Evolutionary conservation across 2,888 invertebrate species (phyloP).

Genomic region (Emmelina monodactyla): DNA sequence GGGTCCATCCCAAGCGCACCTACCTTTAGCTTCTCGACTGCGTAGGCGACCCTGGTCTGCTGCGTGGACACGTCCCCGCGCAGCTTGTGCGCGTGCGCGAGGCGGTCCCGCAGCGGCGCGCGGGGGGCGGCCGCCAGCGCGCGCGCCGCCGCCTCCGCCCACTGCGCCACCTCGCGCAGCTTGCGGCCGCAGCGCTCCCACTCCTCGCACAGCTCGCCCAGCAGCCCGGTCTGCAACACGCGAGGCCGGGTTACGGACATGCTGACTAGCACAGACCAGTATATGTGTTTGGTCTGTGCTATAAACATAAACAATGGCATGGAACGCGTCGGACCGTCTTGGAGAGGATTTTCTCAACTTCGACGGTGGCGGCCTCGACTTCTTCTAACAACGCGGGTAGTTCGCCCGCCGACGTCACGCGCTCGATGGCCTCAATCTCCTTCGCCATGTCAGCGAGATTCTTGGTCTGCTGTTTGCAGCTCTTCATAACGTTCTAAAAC

Average conservation of each 20-base stretch:
- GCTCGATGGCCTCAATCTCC: conserved; percentile 84
- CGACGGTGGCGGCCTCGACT: conserved; percentile 86
- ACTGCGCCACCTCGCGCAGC: conserved; percentile 85
- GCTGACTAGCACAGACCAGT: no score
- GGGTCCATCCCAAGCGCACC: conserved; percentile 25
- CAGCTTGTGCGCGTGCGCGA: conserved; percentile 85
- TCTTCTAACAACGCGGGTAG: conserved; percentile 85
- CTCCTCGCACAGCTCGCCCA: conserved; percentile 92
- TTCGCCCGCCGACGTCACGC: conserved; percentile 84
- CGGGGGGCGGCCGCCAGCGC: conserved; percentile 81
- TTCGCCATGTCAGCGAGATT: conserved; percentile 91
- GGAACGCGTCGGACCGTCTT: conserved; percentile 79
- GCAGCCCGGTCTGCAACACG: conserved; percentile 76
- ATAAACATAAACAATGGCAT: no score
- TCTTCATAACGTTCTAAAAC: conserved; percentile 84
- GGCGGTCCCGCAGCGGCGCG: conserved; percentile 85
- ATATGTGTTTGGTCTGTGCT: no score
- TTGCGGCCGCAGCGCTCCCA: conserved; percentile 97
- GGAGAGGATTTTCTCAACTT: conserved; percentile 83
- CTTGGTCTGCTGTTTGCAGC: conserved; percentile 86
- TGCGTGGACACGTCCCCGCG: conserved; percentile 87
- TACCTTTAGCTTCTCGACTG: conserved; percentile 90
- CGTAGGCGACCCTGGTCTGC: conserved; percentile 86
- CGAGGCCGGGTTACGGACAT: no score
- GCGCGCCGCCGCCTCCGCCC: conserved; percentile 87